Evolutionary conservation across 2,888 invertebrate species (phyloP).

Genomic region (Thereva unica): DNA sequence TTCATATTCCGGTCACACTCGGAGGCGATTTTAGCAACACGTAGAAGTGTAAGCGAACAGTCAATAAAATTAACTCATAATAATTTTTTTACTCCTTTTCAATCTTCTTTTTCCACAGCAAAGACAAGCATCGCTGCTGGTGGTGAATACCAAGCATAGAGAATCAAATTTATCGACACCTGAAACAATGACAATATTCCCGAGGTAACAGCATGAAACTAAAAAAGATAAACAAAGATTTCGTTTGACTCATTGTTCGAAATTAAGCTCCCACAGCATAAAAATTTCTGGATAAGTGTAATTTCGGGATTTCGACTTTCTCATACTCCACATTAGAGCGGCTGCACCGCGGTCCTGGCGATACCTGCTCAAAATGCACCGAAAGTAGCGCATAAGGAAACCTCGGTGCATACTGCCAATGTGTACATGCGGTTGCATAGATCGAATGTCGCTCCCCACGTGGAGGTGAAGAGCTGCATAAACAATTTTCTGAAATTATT

Average conservation of each 20-base stretch:
- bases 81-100: constrained; percentile 22
- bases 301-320: constrained; percentile 28
- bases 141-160: constrained; percentile 20
- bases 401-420: constrained; percentile 7
- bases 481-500: constrained; percentile 29
- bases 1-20: constrained; percentile 12
- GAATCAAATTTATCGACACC: background rate
- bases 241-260: background rate
- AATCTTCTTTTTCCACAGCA: constrained; percentile 5
- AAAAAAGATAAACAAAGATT: no score
- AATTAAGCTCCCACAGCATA: constrained; percentile 19
- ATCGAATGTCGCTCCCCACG: constrained; percentile 8
- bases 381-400: constrained; percentile 8
- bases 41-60: constrained; percentile 28
- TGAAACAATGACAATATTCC: no score
- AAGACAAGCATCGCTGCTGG: background rate
- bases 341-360: constrained; percentile 13
- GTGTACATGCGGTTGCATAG: background rate
- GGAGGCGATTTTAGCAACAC: constrained; percentile 24
- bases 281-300: constrained; percentile 15
- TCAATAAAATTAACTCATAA: constrained; percentile 32
- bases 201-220: no score
- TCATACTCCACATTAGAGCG: constrained; percentile 25
- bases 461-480: constrained; percentile 17
- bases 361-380: constrained; percentile 28